Conservation (phyloP, 92 coral and sea anemone genomes). For the Epizoanthus stellaris region DNA sequence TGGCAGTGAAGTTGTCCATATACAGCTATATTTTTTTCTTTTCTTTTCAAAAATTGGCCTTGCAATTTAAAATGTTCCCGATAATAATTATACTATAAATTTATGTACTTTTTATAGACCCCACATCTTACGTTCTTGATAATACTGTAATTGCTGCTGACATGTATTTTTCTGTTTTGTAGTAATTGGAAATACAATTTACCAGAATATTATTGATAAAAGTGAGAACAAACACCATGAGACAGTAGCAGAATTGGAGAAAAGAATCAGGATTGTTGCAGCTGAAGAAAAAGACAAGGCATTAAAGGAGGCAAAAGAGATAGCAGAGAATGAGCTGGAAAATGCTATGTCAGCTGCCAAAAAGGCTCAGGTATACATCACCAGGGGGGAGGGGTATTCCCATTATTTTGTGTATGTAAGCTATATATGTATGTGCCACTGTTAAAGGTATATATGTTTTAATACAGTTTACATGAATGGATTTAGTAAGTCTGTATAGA, state of each 20-base stretch:
- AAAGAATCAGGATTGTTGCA: constrained; percentile 65
- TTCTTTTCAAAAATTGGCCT: too few species aligned
- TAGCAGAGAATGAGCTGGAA: constrained; percentile 85
- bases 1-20: too few species aligned
- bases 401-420: too few species aligned
- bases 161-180: background rate
- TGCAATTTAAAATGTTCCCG: too few species aligned
- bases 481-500: too few species aligned
- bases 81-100: too few species aligned
- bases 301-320: constrained; percentile 81
- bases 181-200: constrained; percentile 84
- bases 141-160: too few species aligned
- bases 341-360: constrained; percentile 83
- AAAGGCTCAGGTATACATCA: constrained; percentile 84
- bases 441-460: too few species aligned
- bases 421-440: too few species aligned
- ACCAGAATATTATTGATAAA: constrained; percentile 81
- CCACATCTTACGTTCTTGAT: background rate
- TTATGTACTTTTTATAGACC: background rate
- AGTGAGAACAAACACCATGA: constrained; percentile 69
- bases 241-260: constrained; percentile 78
- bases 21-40: too few species aligned
- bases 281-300: constrained; percentile 83
- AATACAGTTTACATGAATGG: too few species aligned
- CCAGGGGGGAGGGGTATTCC: too few species aligned